Conservation (phyloP, 2,888 invertebrate genomes). For the Prosapia bicincta region DNA sequence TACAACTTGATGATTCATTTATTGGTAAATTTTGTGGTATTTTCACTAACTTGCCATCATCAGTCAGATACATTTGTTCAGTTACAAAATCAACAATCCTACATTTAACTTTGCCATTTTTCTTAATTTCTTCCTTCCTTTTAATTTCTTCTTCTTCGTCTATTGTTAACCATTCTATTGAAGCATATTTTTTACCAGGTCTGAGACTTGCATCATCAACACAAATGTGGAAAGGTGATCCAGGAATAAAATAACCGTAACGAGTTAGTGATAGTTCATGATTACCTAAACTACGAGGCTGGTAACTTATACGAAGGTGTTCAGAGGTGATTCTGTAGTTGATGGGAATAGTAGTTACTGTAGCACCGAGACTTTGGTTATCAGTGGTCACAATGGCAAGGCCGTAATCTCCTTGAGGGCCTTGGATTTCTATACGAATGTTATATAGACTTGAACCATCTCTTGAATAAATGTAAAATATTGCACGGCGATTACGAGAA, state of each 20-base stretch:
- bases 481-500: slow-evolving; percentile 53
- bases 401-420: slow-evolving; percentile 52
- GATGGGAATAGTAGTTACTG: slow-evolving; percentile 9
- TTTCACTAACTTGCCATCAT: slow-evolving; percentile 46
- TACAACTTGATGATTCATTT: not conserved
- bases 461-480: slow-evolving; percentile 55
- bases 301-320: slow-evolving; percentile 23
- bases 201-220: slow-evolving; percentile 41
- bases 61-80: slow-evolving; percentile 55
- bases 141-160: slow-evolving; percentile 22
- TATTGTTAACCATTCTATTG: slow-evolving; percentile 23
- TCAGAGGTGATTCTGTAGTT: slow-evolving; percentile 24
- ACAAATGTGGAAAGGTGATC: slow-evolving; percentile 57
- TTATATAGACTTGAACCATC: slow-evolving; percentile 51
- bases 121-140: slow-evolving; percentile 12
- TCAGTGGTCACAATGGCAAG: slow-evolving; percentile 49
- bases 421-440: slow-evolving; percentile 51
- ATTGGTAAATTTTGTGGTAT: slow-evolving; percentile 1
- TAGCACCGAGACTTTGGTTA: slow-evolving; percentile 37
- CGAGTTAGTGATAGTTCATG: slow-evolving; percentile 25
- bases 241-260: slow-evolving; percentile 43
- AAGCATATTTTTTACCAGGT: slow-evolving; percentile 11
- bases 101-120: slow-evolving; percentile 48
- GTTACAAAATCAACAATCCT: slow-evolving; percentile 55
- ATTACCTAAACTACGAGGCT: slow-evolving; percentile 18